Conservation (phyloP, 1,140 invertebrate species). For the Hetaerina americana region DNA sequence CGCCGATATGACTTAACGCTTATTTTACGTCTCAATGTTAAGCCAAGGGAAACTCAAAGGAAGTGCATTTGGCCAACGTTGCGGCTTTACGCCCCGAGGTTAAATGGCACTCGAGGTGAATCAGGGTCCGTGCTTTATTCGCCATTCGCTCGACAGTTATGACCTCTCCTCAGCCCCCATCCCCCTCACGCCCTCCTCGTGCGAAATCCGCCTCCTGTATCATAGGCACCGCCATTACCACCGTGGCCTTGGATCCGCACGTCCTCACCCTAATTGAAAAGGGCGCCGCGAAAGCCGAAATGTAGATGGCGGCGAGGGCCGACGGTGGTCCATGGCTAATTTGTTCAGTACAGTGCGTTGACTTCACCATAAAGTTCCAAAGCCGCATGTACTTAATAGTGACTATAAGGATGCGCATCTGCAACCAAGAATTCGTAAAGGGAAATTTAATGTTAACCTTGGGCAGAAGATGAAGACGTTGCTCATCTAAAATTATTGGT, state of each 20-base stretch:
- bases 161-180: no score
- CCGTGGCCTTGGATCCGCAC: not conserved
- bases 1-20: not conserved
- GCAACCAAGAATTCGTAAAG: no score
- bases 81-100: not conserved
- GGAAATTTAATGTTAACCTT: no score
- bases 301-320: no score
- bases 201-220: not conserved
- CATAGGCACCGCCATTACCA: not conserved
- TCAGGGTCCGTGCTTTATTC: not conserved
- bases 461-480: no score
- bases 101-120: not conserved
- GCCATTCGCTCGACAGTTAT: not conserved
- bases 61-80: not conserved
- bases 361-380: no score
- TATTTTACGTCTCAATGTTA: not conserved
- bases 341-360: no score
- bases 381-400: no score
- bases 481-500: no score
- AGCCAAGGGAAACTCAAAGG: not conserved
- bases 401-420: no score
- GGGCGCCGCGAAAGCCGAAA: no score
- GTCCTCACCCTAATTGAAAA: not conserved
- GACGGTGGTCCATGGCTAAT: no score
- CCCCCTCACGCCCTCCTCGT: not conserved